These are phyloP conservation scores for Seriola quinqueradiata DNA, from an alignment of 2,113 vertebrate genomes.

Conservation along the genomic window DNA sequence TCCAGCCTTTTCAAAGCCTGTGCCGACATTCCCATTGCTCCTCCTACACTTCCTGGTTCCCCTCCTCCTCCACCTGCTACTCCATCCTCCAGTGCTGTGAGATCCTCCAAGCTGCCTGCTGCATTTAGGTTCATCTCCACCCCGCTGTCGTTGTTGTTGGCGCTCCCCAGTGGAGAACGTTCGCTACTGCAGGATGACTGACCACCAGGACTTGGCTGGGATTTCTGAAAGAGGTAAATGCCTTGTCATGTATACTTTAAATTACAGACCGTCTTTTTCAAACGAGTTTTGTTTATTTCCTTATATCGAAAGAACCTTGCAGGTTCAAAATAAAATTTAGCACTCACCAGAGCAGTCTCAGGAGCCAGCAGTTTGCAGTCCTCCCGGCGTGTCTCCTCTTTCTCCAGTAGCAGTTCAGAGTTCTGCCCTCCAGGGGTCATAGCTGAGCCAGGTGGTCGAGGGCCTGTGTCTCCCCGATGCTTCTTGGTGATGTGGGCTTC, in stretches of 20 bases:
- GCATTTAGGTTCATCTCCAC: slow-evolving; percentile 97
- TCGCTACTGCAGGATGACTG: slow-evolving; percentile 98
- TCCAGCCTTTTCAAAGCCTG: slow-evolving; percentile 93
- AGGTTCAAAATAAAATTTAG: neutral
- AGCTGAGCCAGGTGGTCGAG: slow-evolving; percentile 77
- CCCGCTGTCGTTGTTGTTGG: slow-evolving; percentile 97
- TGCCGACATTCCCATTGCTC: slow-evolving; percentile 88
- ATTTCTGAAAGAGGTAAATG: slow-evolving; percentile 85
- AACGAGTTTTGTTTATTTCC: neutral
- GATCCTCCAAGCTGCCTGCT: slow-evolving; percentile 93
- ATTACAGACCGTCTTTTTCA: neutral
- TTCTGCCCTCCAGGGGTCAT: slow-evolving; percentile 76
- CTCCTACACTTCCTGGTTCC: slow-evolving; percentile 72
- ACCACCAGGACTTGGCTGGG: slow-evolving; percentile 93
- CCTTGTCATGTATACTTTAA: neutral
- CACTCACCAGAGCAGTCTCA: slow-evolving; percentile 88
- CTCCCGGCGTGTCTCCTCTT: slow-evolving; percentile 88
- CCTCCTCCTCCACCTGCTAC: slow-evolving; percentile 78
- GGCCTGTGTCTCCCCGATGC: slow-evolving; percentile 91
- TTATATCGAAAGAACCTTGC: neutral
- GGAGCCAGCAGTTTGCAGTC: slow-evolving; percentile 91
- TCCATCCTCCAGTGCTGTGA: slow-evolving; percentile 92
- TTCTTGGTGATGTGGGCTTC: slow-evolving; percentile 98
- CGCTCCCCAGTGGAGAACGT: slow-evolving; percentile 93
- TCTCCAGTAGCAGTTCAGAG: slow-evolving; percentile 89